Conservation (phyloP, 1,140 invertebrate genomes). For the Tetranychus cinnabarinus region DNA sequence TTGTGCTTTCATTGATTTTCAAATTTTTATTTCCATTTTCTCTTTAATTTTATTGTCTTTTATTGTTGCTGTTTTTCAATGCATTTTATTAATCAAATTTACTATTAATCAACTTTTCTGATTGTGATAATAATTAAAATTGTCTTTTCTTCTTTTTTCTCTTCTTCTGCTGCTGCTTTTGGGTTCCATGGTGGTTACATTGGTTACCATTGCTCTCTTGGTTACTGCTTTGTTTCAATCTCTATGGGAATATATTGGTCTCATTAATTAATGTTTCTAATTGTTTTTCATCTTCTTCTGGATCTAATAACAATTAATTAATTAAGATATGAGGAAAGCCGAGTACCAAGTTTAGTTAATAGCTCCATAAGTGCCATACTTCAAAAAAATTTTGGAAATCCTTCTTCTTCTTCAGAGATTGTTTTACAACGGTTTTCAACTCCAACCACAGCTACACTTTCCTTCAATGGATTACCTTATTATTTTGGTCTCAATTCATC, state of each 20-base stretch:
- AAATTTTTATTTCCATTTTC: background rate
- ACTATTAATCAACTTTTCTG: background rate
- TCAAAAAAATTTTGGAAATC: too few species aligned
- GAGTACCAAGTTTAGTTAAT: constrained; percentile 15
- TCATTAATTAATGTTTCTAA: background rate
- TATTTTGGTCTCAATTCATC: too few species aligned
- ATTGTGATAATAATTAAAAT: background rate
- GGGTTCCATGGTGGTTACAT: background rate
- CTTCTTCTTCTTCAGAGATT: too few species aligned
- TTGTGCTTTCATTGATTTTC: too few species aligned
- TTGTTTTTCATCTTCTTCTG: background rate
- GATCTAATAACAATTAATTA: background rate
- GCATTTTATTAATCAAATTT: background rate
- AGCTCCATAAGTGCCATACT: background rate
- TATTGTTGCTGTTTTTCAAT: background rate
- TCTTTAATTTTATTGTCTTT: background rate
- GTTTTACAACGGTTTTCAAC: too few species aligned
- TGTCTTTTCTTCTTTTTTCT: background rate
- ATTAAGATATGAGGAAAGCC: constrained; percentile 12
- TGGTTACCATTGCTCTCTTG: background rate
- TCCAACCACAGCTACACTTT: too few species aligned
- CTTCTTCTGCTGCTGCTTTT: background rate
- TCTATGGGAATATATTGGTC: background rate
- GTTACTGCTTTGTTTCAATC: background rate
- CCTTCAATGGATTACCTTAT: too few species aligned